Base-by-base conservation (phyloP, 2,113 vertebrate genomes). In the Cariama cristata region DNA sequence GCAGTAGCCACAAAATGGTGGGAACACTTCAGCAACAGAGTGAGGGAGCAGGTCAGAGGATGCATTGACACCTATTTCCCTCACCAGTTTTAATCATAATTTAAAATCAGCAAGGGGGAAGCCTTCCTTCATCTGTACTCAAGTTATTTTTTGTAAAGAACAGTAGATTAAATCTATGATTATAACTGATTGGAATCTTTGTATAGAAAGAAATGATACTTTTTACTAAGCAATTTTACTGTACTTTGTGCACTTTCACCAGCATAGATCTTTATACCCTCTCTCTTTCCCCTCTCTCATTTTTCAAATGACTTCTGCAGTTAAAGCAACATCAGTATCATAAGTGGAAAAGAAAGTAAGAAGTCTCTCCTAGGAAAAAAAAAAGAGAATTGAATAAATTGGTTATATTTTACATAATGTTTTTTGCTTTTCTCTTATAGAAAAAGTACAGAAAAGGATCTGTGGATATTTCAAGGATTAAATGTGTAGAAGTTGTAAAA, bases 401-500 rank as follows among this genome's bases (percentile, higher is more conserved):
- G 1, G 8, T 84, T 90, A 42, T 40, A 19, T 91, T 71, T 79
- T 77, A 71, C 28, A 9, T 45, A 44, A 40, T 60, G 0, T 8
- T 49, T 72, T 75, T 75, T 82, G 6, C 11, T 91, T 94, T 96
- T 76, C 68, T 96, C 69, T 94, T 80, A 67, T 72, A 99, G 99
- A 99, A 99, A 96, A 99, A 98, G 91, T 97, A 98, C 95, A 98
- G 97, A 95, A 99, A 99, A 93, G 99, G 99, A 66, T 99, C 97
- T 58, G 98, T 99, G 63, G 99, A 99, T 68, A 80, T 99, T 97
- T 98, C 99, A 60, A 98, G 98, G 90, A 98, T 99, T 96, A 98
- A 98, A 77, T 99, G 99, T 96, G 99, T 99, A 50, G 99, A 99
- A 98, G 98, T 99, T 71, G 99, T 99, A 82, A 99, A 98, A 97